Conservation (phyloP, 2,888 invertebrate species). For the Pheosia tremula region DNA sequence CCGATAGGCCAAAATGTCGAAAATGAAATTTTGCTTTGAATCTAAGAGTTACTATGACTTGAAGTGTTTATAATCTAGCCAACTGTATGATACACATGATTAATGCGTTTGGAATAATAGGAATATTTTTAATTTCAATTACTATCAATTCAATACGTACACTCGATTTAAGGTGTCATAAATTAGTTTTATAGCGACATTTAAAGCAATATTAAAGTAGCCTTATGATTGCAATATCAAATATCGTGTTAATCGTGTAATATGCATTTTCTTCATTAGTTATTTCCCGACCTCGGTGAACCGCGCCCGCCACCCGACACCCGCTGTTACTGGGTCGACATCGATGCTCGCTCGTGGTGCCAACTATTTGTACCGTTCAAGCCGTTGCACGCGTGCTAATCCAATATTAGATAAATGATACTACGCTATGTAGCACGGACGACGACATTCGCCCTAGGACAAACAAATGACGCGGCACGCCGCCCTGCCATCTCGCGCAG, state of each 20-base stretch:
- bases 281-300: constrained; percentile 42
- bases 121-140: no score
- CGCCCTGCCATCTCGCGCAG: constrained; percentile 23
- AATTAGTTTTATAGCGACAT: constrained; percentile 6
- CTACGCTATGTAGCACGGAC: constrained; percentile 54
- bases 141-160: no score
- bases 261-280: constrained; percentile 40
- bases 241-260: constrained; percentile 17
- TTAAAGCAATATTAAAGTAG: constrained; percentile 15
- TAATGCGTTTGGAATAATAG: no score
- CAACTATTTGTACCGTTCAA: constrained; percentile 78
- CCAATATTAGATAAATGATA: constrained; percentile 68
- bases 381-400: constrained; percentile 68
- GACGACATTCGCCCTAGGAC: constrained; percentile 47
- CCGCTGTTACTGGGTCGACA: constrained; percentile 64
- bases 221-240: constrained; percentile 8
- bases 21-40: no score
- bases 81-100: no score
- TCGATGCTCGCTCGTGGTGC: constrained; percentile 60
- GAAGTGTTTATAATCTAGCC: no score
- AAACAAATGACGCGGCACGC: constrained; percentile 41
- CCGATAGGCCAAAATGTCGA: no score
- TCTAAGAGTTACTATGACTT: no score
- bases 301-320: constrained; percentile 62
- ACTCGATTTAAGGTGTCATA: no score